A percentile compares a stretch with the other conserved stretches of the same genome.
Conservation (phyloP, 2,113 vertebrate species). For the Rhynchopsitta pachyrhyncha region DNA sequence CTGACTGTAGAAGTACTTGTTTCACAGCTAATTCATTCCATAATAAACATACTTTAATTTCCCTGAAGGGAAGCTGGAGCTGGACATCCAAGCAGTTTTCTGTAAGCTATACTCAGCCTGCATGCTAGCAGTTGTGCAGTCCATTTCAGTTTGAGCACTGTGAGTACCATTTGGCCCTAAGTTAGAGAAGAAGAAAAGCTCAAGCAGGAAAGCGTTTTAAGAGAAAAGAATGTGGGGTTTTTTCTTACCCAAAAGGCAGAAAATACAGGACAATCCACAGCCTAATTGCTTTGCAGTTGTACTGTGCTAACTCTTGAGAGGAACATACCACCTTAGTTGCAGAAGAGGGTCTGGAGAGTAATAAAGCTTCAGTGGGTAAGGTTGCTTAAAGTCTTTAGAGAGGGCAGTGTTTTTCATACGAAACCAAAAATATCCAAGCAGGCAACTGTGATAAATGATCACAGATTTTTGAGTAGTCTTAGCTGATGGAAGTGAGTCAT, state of each 20-base stretch:
- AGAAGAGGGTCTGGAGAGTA: not conserved
- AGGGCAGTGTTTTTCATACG: not conserved
- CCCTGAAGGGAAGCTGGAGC: not conserved
- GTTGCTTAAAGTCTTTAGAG: not conserved
- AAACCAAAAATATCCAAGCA: not conserved
- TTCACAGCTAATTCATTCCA: not conserved
- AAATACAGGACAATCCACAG: not conserved
- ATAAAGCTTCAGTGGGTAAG: not conserved
- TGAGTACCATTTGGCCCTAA: not conserved
- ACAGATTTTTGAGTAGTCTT: not conserved
- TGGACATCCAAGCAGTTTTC: not conserved
- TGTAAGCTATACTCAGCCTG: not conserved
- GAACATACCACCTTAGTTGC: not conserved
- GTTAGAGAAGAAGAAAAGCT: not conserved
- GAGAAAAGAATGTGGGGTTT: not conserved
- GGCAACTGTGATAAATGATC: not conserved
- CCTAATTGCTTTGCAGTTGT: not conserved
- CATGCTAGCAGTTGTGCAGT: not conserved
- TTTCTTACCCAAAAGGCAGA: not conserved
- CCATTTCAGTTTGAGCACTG: not conserved
- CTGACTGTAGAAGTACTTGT: not conserved
- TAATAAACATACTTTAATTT: not conserved
- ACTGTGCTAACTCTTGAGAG: not conserved
- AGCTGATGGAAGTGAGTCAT: not conserved
- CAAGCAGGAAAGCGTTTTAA: not conserved